These are phyloP conservation scores for Mus caroli DNA, from an alignment of 2,797 vertebrate genomes.

Conservation along the genomic window DNA sequence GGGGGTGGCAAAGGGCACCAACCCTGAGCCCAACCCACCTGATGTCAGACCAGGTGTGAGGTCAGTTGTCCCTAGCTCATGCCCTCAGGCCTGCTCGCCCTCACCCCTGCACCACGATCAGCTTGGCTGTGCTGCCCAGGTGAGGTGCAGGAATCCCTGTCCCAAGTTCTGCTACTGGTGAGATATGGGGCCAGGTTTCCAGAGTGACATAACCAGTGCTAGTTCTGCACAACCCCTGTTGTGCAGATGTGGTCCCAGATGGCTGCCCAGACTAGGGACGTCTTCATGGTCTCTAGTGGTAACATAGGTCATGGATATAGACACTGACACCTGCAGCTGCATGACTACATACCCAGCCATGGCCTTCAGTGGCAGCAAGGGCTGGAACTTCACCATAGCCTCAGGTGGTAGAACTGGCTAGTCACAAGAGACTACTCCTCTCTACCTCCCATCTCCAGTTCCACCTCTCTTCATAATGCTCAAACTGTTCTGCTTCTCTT, in stretches of 20 bases:
- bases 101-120: not conserved
- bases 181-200: not conserved
- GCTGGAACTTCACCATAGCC: not conserved
- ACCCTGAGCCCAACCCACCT: not conserved
- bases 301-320: not conserved
- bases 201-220: not conserved
- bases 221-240: not conserved
- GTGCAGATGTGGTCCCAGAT: not conserved
- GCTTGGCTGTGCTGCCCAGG: not conserved
- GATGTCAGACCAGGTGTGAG: not conserved
- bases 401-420: not conserved
- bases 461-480: not conserved
- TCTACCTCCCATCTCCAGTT: not conserved
- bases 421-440: not conserved
- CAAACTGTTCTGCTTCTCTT: not conserved
- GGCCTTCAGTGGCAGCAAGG: not conserved
- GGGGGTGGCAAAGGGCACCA: not conserved
- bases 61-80: not conserved
- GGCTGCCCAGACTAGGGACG: not conserved
- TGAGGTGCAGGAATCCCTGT: not conserved
- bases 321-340: not conserved
- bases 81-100: not conserved
- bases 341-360: not conserved
- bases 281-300: not conserved
- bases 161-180: not conserved